Base-by-base conservation (phyloP, 2,797 vertebrate species). In the Hippoglossus hippoglossus region DNA sequence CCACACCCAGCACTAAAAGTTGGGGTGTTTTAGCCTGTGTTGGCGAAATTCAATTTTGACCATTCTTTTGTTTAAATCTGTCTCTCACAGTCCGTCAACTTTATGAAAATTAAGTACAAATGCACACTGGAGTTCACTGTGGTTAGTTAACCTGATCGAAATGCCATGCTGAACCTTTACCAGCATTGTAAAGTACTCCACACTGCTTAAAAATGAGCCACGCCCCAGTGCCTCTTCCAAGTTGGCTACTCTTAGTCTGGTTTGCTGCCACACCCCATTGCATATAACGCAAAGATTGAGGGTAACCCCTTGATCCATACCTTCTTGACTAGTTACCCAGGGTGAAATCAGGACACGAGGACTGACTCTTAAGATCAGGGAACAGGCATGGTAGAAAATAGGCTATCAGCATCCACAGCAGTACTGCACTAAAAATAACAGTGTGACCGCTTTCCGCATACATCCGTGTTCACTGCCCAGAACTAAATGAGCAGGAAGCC, bases 351-450 rank as follows among this genome's bases (percentile, higher is more conserved):
- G 69, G 50, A 74, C 71, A 76, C 54, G 56, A 70, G 75, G 60
- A 31, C 65, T 62, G 52, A 62, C 54, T 88, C 79, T 57, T 57
- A 64, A 80, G 65, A 84, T 84, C 73, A 68, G 60, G 67, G 68
- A 81, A 59, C 64, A 80, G 63, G 54, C 50, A 12, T 81, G 47
- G 39, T 75, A 82, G 81, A 89, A 89, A 87, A 85, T 78, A 77
- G 73, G 79, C 75, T 85, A 82, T 80, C 63, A 60, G 65, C 78
- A 73, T 84, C 77, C 68, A 77, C 63, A 39, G 88, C 76, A 80
- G 73, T 67, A 41, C 67, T 41, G 70, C 52, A 53, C 86, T 82
- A 87, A 87, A 89, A 86, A 90, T 82, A 89, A 74, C 59, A 16
- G 50, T 3, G 21, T 55, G 77, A 70, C 69, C 22, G 56, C 76